Base-by-base conservation (phyloP, 2,888 invertebrate genomes). In the Heliconius ismenius region DNA sequence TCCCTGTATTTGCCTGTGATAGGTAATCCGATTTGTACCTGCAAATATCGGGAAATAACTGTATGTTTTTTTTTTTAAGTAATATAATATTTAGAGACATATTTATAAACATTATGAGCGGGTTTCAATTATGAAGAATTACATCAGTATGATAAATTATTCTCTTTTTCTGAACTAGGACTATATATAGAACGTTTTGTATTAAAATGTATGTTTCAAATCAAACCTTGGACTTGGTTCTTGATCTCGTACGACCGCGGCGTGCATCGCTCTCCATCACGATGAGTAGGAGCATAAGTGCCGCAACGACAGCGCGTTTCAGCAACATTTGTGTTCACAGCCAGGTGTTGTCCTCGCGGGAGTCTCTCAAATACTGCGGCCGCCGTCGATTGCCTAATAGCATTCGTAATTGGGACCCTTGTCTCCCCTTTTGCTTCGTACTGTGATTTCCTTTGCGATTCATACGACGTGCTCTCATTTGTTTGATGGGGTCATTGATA, bases 1-100 rank as follows among this genome's bases (percentile, higher is more conserved):
- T 98, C 98, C 82, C 97, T 95, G 88, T 98, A 98, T 92, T 98
- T 98, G 79, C 98, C 98, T 58, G 98, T 98, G 77, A 98, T 97
- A 2, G 98, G 98, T 82, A 98, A 89, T 73, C 98, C 98, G 84
- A 98, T 97, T 95, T 97, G 97, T 76, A 97, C 96, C 95, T 96
- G 88, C 13, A 82, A 62, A 26, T 24, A 26, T 6, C 7, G 6
- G 0, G 1, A 1, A 39, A 39, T 39, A 3, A 26, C 3, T 64
- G 1, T 36, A 18, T 49, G 1, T 18, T 54, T 54, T 54, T 54
- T 54, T 54, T 54, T 54, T 18, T 21, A 54, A 54, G 9, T n/a
- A 21, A 10, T 21, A n/a, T 54, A 54, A 7, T 54, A 9, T 54
- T 54, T 21, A 54, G 21, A n/a, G 9, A 10, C 2, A 7, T 18